Conservation (phyloP, 1,140 invertebrate species). For the Pachypsylla venusta region DNA sequence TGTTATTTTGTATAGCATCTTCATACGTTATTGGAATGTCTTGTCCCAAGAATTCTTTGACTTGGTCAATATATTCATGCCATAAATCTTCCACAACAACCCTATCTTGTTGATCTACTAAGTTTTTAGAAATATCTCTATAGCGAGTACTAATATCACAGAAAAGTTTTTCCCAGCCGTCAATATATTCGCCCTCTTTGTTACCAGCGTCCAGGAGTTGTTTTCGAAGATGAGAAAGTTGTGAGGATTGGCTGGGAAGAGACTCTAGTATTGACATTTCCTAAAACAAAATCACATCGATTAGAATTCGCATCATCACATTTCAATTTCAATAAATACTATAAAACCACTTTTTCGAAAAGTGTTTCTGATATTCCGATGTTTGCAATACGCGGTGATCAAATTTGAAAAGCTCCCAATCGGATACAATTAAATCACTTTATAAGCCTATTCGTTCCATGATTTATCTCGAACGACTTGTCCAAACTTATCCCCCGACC, state of each 20-base stretch:
- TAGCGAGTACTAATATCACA: neutral
- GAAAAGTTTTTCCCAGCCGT: neutral
- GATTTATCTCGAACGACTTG: no score
- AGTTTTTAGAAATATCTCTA: neutral
- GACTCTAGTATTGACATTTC: neutral
- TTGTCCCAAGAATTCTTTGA: neutral
- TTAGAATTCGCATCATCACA: neutral
- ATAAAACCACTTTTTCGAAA: no score
- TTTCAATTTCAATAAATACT: no score
- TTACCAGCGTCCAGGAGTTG: neutral
- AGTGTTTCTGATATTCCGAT: no score
- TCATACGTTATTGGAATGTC: neutral
- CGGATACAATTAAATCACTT: no score
- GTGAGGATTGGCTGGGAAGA: neutral
- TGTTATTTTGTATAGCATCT: neutral
- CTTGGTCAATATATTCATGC: neutral
- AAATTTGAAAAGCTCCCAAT: no score
- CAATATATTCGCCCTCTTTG: neutral
- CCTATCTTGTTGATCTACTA: neutral
- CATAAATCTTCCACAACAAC: neutral
- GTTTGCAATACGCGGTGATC: no score
- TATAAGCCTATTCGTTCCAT: no score
- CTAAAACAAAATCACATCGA: neutral
- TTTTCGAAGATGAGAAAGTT: neutral
- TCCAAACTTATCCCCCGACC: no score